Base-by-base conservation (phyloP, 2,113 vertebrate genomes). In the Heterochromis multidens region DNA sequence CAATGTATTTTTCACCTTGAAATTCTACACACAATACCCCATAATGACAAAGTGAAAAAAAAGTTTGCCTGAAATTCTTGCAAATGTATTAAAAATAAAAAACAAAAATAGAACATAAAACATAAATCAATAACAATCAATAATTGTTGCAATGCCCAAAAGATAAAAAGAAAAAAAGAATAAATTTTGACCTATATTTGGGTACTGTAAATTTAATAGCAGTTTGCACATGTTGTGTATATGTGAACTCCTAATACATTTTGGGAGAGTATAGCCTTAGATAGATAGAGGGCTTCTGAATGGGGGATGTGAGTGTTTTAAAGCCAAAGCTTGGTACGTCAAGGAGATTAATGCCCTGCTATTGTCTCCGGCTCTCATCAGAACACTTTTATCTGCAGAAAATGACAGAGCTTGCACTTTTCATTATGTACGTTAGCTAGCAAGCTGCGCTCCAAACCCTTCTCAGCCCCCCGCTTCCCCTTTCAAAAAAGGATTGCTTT, bases 331-430 rank as follows among this genome's bases (percentile, higher is more conserved):
- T 90, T 77, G 74, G 88, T 86, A 91, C 77, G 93, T 94, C 94
- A 94, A 89, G 83, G 93, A 96, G 95, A 96, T 95, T 94, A 95
- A 96, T 96, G 95, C 61, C 88, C 87, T 43, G 84, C 95, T 94
- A 95, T 96, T 96, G 95, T 96, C 94, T 95, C 91, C 19, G 65
- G 91, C 92, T 94, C 94, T 94, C 94, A 95, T 95, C 95, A 93
- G 94, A 92, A 94, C 92, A 92, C 91, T 95, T 95, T 95, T 95
- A 95, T 94, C 94, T 95, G 81, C 89, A 92, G 90, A 95, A 95
- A 95, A 95, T 95, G 95, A 95, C 94, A 90, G 90, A 92, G 93
- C 94, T 94, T 95, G 94, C 94, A 95, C 93, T 96, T 96, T 96
- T 95, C 94, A 95, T 95, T 95, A 95, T 94, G 92, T 84, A 91